These are phyloP conservation scores for Eupelmus urozonus DNA, from an alignment of 2,888 invertebrate species.

Conservation along the genomic window DNA sequence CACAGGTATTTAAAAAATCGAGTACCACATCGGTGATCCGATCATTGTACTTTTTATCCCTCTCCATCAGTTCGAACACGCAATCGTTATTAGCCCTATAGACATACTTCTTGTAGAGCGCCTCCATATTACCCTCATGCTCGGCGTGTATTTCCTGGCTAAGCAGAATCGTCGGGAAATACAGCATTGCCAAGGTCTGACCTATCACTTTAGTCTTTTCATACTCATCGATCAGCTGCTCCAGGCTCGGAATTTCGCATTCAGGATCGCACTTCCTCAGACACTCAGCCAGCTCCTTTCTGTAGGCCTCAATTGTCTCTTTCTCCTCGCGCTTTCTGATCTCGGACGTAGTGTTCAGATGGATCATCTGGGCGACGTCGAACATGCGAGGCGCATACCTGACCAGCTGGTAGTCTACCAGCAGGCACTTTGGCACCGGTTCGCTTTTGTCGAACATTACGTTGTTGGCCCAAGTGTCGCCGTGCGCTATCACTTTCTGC, in stretches of 20 bases:
- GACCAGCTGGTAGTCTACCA: slow-evolving; percentile 43
- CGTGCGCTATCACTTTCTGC: not conserved
- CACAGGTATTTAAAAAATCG: slow-evolving; percentile 59
- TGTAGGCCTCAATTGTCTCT: slow-evolving; percentile 15
- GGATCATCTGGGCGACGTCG: slow-evolving; percentile 12
- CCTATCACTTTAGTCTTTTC: slow-evolving; percentile 70
- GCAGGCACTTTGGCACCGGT: slow-evolving; percentile 17
- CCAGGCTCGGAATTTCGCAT: slow-evolving; percentile 74
- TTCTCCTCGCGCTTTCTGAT: slow-evolving; percentile 2
- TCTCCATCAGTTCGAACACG: slow-evolving; percentile 65
- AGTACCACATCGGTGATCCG: slow-evolving; percentile 66
- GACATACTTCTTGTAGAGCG: slow-evolving; percentile 54
- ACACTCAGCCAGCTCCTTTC: slow-evolving; percentile 16
- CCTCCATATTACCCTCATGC: slow-evolving; percentile 47
- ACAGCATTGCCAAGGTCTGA: slow-evolving; percentile 66
- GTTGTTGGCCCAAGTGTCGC: slow-evolving; percentile 25
- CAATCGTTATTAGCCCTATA: slow-evolving; percentile 62
- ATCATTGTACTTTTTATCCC: slow-evolving; percentile 63
- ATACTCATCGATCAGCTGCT: slow-evolving; percentile 65
- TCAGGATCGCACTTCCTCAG: slow-evolving; percentile 46
- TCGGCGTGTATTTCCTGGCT: slow-evolving; percentile 64
- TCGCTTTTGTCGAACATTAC: slow-evolving; percentile 30
- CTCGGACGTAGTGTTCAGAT: slow-evolving; percentile 9
- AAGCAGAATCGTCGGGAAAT: slow-evolving; percentile 68
- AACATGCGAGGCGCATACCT: slow-evolving; percentile 25